These are phyloP conservation scores for Takifugu ocellatus DNA, from an alignment of 2,797 vertebrate genomes.

Conservation along the genomic window DNA sequence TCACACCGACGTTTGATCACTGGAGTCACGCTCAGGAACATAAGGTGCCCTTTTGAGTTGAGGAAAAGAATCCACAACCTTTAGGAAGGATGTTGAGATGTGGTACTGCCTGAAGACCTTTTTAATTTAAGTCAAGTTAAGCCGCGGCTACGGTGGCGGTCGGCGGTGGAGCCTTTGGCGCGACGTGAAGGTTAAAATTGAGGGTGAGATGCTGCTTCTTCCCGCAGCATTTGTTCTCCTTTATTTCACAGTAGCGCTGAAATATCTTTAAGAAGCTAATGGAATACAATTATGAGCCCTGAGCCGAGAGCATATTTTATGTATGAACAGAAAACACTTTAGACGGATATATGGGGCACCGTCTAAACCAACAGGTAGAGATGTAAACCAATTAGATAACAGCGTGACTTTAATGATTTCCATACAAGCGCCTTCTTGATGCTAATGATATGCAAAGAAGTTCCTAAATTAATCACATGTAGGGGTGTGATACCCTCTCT, in stretches of 20 bases:
- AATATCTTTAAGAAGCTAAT: slow-evolving; percentile 41
- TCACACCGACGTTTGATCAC: not conserved
- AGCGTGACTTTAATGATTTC: slow-evolving; percentile 47
- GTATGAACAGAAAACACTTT: slow-evolving; percentile 44
- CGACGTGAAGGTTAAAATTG: not conserved
- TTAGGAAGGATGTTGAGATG: too few species aligned
- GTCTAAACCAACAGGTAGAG: slow-evolving; percentile 50
- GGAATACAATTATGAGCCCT: slow-evolving; percentile 47
- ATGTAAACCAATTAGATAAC: slow-evolving; percentile 61
- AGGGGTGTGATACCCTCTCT: slow-evolving; percentile 48
- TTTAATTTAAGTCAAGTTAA: too few species aligned
- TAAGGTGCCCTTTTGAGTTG: too few species aligned
- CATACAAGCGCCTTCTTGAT: slow-evolving; percentile 45
- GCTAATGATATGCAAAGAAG: slow-evolving; percentile 58
- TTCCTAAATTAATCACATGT: slow-evolving; percentile 64
- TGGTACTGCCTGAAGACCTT: not conserved
- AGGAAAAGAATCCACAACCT: too few species aligned
- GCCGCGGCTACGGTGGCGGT: too few species aligned
- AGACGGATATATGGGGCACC: slow-evolving; percentile 31
- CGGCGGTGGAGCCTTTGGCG: not conserved
- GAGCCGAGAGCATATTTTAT: slow-evolving; percentile 38
- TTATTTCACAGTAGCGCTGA: slow-evolving; percentile 19
- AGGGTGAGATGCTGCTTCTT: not conserved
- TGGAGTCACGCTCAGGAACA: not conserved
- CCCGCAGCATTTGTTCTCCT: slow-evolving; percentile 1